Evolutionary conservation across 2,797 vertebrate genomes (phyloP).

Genomic region (Chelidonichthys spinosus): DNA sequence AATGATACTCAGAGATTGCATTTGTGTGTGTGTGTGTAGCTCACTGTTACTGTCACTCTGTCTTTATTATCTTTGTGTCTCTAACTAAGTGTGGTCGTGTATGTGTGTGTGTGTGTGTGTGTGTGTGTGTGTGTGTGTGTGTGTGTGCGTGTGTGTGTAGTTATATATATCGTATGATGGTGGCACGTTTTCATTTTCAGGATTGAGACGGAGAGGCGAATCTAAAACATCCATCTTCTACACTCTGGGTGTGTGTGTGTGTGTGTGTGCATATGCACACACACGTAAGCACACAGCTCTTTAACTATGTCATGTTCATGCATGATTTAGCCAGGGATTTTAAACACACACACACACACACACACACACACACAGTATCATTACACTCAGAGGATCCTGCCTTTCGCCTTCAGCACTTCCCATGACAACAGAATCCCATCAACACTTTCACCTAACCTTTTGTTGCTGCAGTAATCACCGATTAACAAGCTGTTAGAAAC

Average conservation of each 20-base stretch:
- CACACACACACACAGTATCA: slow-evolving; percentile 48
- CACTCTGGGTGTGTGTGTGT: neutral
- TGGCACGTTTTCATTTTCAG: slow-evolving; percentile 61
- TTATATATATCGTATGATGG: slow-evolving; percentile 53
- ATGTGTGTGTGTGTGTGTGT: slow-evolving; percentile 12
- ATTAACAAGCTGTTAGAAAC: slow-evolving; percentile 75
- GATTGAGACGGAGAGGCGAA: slow-evolving; percentile 63
- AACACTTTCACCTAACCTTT: slow-evolving; percentile 75
- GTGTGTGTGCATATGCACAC: neutral
- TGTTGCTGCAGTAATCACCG: slow-evolving; percentile 71
- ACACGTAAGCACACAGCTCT: slow-evolving; percentile 42
- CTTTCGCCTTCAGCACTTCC: slow-evolving; percentile 70
- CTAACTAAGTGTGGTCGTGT: neutral
- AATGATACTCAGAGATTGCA: slow-evolving; percentile 5
- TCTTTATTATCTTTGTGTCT: slow-evolving; percentile 16
- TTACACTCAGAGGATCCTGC: slow-evolving; percentile 63
- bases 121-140: slow-evolving; percentile 16
- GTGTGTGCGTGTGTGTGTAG: slow-evolving; percentile 18
- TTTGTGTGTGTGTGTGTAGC: neutral
- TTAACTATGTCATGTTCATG: slow-evolving; percentile 65
- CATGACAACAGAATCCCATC: slow-evolving; percentile 74
- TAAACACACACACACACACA: slow-evolving; percentile 43
- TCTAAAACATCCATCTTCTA: slow-evolving; percentile 65
- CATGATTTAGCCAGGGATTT: slow-evolving; percentile 65
- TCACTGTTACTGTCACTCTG: slow-evolving; percentile 11